Conservation (phyloP, 1,140 invertebrate genomes). For the Anastrepha obliqua region DNA sequence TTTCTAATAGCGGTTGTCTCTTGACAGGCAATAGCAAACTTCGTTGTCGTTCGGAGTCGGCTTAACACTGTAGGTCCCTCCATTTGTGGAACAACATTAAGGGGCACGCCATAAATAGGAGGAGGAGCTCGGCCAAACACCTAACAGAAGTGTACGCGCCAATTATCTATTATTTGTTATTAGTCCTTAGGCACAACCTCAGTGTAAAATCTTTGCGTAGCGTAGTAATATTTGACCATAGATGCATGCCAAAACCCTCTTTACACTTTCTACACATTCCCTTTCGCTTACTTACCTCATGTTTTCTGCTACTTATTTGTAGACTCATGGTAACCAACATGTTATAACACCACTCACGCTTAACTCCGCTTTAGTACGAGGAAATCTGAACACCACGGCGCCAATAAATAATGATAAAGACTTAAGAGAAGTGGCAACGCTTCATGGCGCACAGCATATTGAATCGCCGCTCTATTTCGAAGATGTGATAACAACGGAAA, state of each 20-base stretch:
- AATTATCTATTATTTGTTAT: no score
- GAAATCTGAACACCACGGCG: conserved; percentile 54
- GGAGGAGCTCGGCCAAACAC: no score
- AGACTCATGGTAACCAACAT: conserved; percentile 62
- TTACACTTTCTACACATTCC: not conserved
- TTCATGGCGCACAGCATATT: conserved; percentile 59
- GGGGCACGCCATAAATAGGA: no score
- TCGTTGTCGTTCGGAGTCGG: no score
- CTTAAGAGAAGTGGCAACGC: conserved; percentile 63
- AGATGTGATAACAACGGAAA: conserved; percentile 59
- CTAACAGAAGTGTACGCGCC: no score
- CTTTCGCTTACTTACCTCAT: not conserved
- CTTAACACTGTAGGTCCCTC: no score
- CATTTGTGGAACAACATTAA: no score
- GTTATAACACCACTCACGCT: conserved; percentile 65
- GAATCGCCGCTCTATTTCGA: conserved; percentile 66
- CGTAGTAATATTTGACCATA: no score
- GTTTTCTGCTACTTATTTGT: not conserved
- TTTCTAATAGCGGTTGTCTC: no score
- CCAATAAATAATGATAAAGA: conserved; percentile 64
- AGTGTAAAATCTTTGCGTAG: no score
- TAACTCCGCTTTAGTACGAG: conserved; percentile 58
- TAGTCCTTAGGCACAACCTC: no score
- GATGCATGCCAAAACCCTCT: not conserved
- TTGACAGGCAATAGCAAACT: no score